Evolutionary conservation across 2,888 invertebrate species (phyloP).

Genomic region (Hypsopygia costalis): DNA sequence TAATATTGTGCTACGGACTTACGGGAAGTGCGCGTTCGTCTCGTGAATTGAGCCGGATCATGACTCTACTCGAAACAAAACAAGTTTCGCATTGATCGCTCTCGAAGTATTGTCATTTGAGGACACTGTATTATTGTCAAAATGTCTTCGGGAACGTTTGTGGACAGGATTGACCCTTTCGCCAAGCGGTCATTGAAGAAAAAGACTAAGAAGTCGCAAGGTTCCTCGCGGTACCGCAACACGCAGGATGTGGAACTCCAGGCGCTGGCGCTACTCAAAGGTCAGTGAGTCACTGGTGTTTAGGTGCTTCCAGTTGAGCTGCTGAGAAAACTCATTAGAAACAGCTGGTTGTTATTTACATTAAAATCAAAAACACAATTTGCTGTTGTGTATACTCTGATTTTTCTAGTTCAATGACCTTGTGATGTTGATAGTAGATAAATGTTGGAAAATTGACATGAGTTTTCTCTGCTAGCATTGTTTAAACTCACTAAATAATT

Average conservation of each 20-base stretch:
- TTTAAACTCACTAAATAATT: too few species aligned
- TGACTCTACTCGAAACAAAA: conserved; percentile 75
- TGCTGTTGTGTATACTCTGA: conserved; percentile 8
- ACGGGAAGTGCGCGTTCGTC: conserved; percentile 73
- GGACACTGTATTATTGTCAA: conserved; percentile 76
- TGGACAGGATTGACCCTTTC: conserved; percentile 99
- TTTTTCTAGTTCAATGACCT: conserved; percentile 35
- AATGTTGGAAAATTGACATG: conserved; percentile 1
- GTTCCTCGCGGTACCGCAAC: conserved; percentile 98
- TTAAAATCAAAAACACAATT: neutral
- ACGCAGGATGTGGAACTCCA: conserved; percentile 98
- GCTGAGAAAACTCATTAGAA: too few species aligned
- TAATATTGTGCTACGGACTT: conserved; percentile 74
- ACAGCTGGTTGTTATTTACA: conserved; percentile 5
- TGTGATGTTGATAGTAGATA: conserved; percentile 22
- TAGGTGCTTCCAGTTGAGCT: too few species aligned
- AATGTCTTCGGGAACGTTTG: conserved; percentile 93
- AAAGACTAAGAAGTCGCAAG: conserved; percentile 99
- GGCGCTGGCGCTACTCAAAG: conserved; percentile 97
- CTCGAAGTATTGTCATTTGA: conserved; percentile 72
- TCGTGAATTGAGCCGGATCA: conserved; percentile 74
- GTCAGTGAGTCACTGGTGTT: conserved; percentile 74
- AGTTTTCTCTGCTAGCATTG: too few species aligned
- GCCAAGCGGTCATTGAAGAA: conserved; percentile 98
- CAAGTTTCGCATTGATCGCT: conserved; percentile 74